Percentiles rank a stretch among this genome's conserved stretches.
Conservation (phyloP, 2,113 vertebrate species). For the Cyanocitta stelleri region DNA sequence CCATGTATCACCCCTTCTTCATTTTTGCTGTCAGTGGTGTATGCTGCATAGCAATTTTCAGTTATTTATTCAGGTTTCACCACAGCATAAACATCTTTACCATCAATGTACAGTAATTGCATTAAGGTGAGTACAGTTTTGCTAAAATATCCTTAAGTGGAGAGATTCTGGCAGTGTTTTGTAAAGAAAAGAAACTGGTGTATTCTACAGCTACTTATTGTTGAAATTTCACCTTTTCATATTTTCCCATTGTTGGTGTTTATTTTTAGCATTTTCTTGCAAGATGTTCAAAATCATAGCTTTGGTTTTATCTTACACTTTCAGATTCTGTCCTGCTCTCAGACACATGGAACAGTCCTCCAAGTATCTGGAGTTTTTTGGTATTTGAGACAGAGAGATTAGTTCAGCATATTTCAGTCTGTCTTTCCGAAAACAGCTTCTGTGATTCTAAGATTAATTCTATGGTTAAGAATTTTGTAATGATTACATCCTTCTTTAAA, state of each 20-base stretch:
- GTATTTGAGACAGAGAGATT: neutral
- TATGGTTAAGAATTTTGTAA: neutral
- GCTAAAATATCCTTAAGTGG: constrained; percentile 19
- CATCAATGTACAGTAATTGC: constrained; percentile 26
- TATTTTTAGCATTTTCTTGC: constrained; percentile 29
- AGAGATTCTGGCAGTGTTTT: neutral
- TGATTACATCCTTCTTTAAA: neutral
- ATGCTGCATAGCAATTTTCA: constrained; percentile 15
- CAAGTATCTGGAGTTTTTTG: neutral
- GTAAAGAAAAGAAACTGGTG: neutral
- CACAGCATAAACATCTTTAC: constrained; percentile 34
- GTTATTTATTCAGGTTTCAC: constrained; percentile 44
- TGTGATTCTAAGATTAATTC: neutral
- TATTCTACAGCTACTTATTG: neutral
- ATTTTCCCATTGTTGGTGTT: neutral
- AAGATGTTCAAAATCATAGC: neutral
- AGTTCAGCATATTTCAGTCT: neutral
- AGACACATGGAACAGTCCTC: neutral
- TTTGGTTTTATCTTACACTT: neutral
- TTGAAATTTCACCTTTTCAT: neutral
- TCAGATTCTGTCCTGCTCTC: neutral
- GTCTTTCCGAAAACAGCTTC: neutral
- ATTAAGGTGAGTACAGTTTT: constrained; percentile 13
- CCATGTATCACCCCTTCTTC: constrained; percentile 8
- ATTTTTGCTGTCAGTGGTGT: neutral